Base-by-base conservation (phyloP, 2,888 invertebrate genomes). In the Kryphioiulus occultus region DNA sequence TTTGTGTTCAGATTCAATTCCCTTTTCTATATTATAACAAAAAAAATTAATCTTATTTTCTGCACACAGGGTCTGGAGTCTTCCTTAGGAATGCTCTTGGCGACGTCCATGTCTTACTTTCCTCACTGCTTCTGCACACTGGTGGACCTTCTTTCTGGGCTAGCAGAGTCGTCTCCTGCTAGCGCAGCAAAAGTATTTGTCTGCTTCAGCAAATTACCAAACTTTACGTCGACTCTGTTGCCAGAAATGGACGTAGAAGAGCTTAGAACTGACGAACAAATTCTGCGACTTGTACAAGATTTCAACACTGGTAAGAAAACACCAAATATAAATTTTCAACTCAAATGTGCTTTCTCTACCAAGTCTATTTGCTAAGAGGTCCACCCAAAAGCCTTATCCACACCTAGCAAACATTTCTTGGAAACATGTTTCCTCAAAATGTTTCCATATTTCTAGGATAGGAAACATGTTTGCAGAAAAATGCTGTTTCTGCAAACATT, bases 91-190 rank as follows among this genome's bases (percentile, higher is more conserved):
- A 89, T 88, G 53, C 89, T 90, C 22, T 85, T 90, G 10, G 86
- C 84, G 82, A 90, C 91, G 12, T 90, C 91, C 9, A 88, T 90
- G 59, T 89, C 89, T 32, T 90, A 90, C 88, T 92, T 92, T 89
- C 92, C 92, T 1, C 89, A 91, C 4, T 90, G 91, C 59, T 91
- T 91, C 88, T 88, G 90, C 85, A 90, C 91, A 22, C 89, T 92
- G 22, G 89, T 92, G 10, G 89, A 90, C 85, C 89, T 91, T 26
- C 91, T 91, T 86, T 91, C 90, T 86, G 90, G 91, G 0, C 83
- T 92, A 19, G 87, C 87, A 10, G 82, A 78, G 19, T 59, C 78
- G 15, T 87, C 82, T 90, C 91, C 0, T 87, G 89, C 1, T 90
- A 90, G 0, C 89, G 89, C 87, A 4, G 78, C 22, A n/a, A 86